phyloP scores from a whole-genome alignment of 1,140 invertebrate genomes.

The Hylaeus volcanicus region DNA sequence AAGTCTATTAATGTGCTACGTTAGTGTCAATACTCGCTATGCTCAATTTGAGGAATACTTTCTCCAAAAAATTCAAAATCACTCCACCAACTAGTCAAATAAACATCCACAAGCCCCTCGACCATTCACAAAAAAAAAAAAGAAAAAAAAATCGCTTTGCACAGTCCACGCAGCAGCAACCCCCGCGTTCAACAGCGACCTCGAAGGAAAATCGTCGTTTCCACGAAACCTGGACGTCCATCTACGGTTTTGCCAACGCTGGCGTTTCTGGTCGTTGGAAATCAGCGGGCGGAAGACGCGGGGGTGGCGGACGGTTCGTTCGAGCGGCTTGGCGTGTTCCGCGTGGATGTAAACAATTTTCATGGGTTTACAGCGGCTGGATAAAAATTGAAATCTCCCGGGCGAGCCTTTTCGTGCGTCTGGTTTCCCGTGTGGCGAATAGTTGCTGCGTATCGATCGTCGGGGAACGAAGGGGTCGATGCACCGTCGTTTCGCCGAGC shows the following conservation, averaged over 20 bases:
- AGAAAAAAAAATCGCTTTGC: no score
- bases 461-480: conserved; percentile 48
- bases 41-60: no score
- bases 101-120: no score
- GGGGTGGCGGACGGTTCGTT: not conserved
- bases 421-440: conserved; percentile 33
- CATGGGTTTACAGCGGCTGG: conserved; percentile 9
- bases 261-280: not conserved
- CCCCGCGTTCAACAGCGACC: no score
- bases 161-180: no score
- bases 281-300: not conserved
- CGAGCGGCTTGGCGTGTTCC: not conserved
- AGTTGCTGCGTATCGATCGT: conserved; percentile 55
- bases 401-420: conserved; percentile 46
- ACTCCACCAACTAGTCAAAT: no score
- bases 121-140: no score
- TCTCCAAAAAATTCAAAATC: no score
- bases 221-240: not conserved
- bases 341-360: conserved; percentile 47
- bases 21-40: no score
- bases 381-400: conserved; percentile 64
- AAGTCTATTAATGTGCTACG: no score
- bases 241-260: not conserved
- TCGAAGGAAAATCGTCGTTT: no score
- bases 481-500: conserved; percentile 49